These are phyloP conservation scores for Ladona fulva DNA, from an alignment of 1,140 invertebrate species.

Conservation along the genomic window DNA sequence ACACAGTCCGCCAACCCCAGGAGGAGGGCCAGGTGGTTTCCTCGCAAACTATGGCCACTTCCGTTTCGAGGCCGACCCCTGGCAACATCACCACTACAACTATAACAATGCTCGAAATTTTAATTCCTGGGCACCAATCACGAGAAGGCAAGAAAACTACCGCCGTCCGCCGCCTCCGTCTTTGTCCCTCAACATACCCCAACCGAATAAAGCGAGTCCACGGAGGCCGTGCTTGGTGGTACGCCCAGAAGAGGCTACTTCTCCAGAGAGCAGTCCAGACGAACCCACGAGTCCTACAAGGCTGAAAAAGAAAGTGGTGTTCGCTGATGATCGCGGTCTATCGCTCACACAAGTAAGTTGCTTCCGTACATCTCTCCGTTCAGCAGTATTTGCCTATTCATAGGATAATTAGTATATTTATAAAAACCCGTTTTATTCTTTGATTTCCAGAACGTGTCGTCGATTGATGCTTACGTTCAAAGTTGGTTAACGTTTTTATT, in stretches of 20 bases:
- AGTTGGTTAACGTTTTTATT: too few species aligned
- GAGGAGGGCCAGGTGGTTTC: conserved; percentile 34
- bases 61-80: conserved; percentile 25
- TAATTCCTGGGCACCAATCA: conserved; percentile 28
- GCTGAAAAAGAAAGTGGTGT: conserved; percentile 79
- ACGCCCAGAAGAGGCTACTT: conserved; percentile 29
- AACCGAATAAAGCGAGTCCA: conserved; percentile 27
- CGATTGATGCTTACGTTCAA: too few species aligned
- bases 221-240: conserved; percentile 39
- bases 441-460: too few species aligned
- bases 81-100: not conserved
- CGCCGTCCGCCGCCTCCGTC: conserved; percentile 33
- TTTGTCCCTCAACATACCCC: conserved; percentile 22
- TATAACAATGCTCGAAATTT: conserved; percentile 12
- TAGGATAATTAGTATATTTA: too few species aligned
- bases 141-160: conserved; percentile 30
- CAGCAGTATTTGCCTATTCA: too few species aligned
- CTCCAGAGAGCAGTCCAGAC: conserved; percentile 26
- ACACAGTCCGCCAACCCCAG: conserved; percentile 42
- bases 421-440: too few species aligned
- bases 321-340: conserved; percentile 84
- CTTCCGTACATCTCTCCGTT: too few species aligned
- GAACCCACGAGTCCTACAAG: conserved; percentile 37
- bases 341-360: conserved; percentile 63
- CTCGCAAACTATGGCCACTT: conserved; percentile 31